These are phyloP conservation scores for Mugil cephalus DNA, from an alignment of 2,113 vertebrate species.

Conservation along the genomic window DNA sequence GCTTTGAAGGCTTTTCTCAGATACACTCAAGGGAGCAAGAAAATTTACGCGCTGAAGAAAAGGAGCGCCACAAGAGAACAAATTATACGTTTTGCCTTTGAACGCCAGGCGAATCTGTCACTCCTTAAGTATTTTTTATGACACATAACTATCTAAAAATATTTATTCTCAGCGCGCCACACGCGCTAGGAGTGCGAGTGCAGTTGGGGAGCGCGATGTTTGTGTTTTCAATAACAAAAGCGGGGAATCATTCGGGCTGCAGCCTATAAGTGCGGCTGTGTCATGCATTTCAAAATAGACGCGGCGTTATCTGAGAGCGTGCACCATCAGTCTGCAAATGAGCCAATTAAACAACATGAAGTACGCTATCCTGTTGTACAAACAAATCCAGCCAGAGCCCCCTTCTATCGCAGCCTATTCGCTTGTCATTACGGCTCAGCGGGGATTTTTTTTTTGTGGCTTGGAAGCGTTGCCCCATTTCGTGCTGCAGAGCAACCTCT, in stretches of 20 bases:
- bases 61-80: constrained; percentile 50
- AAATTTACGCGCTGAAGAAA: background rate
- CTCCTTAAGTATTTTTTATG: constrained; percentile 23
- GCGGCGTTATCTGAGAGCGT: constrained; percentile 43
- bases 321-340: constrained; percentile 65
- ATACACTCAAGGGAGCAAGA: constrained; percentile 26
- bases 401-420: constrained; percentile 26
- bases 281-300: constrained; percentile 17
- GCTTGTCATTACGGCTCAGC: constrained; percentile 61
- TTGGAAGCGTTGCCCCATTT: constrained; percentile 38
- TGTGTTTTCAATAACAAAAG: constrained; percentile 16
- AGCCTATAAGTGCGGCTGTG: background rate
- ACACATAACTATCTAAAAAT: background rate
- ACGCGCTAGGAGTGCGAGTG: background rate
- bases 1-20: constrained; percentile 12
- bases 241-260: constrained; percentile 20
- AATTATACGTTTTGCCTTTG: constrained; percentile 43
- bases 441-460: constrained; percentile 37
- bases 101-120: too few relatives aligned
- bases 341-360: constrained; percentile 66
- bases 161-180: constrained; percentile 28
- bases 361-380: constrained; percentile 29
- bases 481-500: constrained; percentile 27
- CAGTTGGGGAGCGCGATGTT: constrained; percentile 1
- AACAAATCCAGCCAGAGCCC: constrained; percentile 54